phyloP scores from a whole-genome alignment of 2,113 vertebrate genomes.

The Dromiciops gliroides region DNA sequence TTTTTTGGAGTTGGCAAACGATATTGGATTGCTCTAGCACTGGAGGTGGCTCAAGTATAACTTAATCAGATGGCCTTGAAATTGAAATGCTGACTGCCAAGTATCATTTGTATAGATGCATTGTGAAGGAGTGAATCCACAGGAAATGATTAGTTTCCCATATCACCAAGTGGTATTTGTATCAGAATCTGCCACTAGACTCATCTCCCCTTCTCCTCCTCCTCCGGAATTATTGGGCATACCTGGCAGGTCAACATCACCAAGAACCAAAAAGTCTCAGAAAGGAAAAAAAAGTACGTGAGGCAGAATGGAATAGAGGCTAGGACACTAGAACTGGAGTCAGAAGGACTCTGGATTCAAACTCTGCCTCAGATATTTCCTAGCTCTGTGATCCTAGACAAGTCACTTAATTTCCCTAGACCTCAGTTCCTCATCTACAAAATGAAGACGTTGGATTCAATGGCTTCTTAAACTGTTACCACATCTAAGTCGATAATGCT shows the following conservation, averaged over 20 bases:
- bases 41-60: constrained; percentile 38
- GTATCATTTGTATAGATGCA: not conserved
- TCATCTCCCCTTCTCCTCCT: not conserved
- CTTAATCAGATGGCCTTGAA: constrained; percentile 57
- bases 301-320: not conserved
- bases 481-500: not conserved
- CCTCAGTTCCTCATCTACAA: not conserved
- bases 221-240: not conserved
- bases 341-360: not conserved
- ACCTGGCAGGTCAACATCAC: not conserved
- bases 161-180: constrained; percentile 40
- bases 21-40: constrained; percentile 60
- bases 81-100: constrained; percentile 17
- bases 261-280: not conserved
- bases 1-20: constrained; percentile 63
- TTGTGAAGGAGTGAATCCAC: constrained; percentile 15
- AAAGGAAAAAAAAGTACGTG: not conserved
- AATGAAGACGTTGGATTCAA: not conserved
- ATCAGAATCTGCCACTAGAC: not conserved
- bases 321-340: not conserved
- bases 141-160: constrained; percentile 28
- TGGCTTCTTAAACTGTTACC: not conserved
- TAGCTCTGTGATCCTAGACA: not conserved
- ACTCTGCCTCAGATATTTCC: not conserved
- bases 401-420: not conserved